These are phyloP conservation scores for Polymixis lichenea DNA, from an alignment of 2,888 invertebrate species.

Conservation along the genomic window DNA sequence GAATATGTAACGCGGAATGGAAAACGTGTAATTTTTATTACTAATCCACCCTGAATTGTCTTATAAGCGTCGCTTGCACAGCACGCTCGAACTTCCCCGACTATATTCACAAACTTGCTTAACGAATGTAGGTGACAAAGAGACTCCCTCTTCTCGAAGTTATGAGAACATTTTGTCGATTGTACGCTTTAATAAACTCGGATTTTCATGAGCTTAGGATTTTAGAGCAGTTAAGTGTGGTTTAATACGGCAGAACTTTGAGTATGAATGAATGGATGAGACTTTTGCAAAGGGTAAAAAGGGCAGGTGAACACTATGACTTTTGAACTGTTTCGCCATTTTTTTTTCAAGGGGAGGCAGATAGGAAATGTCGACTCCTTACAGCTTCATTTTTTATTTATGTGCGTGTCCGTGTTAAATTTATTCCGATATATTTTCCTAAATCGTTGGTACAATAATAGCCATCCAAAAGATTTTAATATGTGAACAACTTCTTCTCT, in stretches of 20 bases:
- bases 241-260: neutral
- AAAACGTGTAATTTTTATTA: neutral
- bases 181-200: constrained; percentile 5
- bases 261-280: neutral
- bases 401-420: too few relatives aligned
- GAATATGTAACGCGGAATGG: neutral
- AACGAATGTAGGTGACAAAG: constrained; percentile 36
- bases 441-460: neutral
- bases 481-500: neutral
- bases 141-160: constrained; percentile 3
- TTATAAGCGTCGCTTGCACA: neutral
- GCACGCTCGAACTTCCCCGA: constrained; percentile 14
- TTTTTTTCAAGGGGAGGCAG: too few relatives aligned
- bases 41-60: neutral
- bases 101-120: constrained; percentile 27
- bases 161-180: constrained; percentile 18
- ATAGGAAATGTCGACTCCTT: too few relatives aligned
- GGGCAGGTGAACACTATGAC: too few relatives aligned
- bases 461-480: neutral
- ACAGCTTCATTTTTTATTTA: too few relatives aligned
- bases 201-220: neutral
- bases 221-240: neutral
- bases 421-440: neutral
- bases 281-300: neutral
- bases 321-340: too few relatives aligned